Conservation (phyloP, 53 echinoderm and acorn worm genomes). For the Holothuria scabra region DNA sequence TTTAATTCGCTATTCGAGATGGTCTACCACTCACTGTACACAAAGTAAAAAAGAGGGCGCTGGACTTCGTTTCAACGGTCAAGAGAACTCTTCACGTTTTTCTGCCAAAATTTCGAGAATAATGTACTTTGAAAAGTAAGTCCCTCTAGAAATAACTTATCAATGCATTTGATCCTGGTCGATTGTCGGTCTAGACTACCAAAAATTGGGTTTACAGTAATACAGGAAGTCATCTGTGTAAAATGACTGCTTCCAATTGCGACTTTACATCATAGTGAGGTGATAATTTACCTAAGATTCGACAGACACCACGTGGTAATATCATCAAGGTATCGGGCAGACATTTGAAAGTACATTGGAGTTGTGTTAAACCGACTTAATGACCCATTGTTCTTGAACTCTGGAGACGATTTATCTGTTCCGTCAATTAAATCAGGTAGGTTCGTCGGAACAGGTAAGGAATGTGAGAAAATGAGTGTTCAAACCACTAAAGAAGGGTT, state of each 20-base stretch:
- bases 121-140: constrained; percentile 14
- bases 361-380: constrained; percentile 21
- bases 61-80: too few relatives aligned
- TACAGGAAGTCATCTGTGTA: constrained; percentile 32
- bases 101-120: constrained; percentile 8
- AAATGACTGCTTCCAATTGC: neutral
- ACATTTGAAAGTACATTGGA: constrained; percentile 31
- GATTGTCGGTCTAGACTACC: constrained; percentile 24
- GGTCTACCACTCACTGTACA: too few relatives aligned
- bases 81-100: neutral
- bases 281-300: too few relatives aligned
- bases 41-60: too few relatives aligned
- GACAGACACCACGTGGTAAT: constrained; percentile 30
- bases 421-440: too few relatives aligned
- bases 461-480: too few relatives aligned
- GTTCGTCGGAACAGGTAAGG: too few relatives aligned
- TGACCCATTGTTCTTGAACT: constrained; percentile 44
- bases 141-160: neutral
- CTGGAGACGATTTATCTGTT: neutral
- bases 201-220: constrained; percentile 35
- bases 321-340: constrained; percentile 6
- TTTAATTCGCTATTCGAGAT: too few relatives aligned
- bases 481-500: too few relatives aligned
- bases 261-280: neutral
- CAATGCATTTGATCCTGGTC: constrained; percentile 1